Base-by-base conservation (phyloP, 2,113 vertebrate species). In the Zosterops hypoxanthus region DNA sequence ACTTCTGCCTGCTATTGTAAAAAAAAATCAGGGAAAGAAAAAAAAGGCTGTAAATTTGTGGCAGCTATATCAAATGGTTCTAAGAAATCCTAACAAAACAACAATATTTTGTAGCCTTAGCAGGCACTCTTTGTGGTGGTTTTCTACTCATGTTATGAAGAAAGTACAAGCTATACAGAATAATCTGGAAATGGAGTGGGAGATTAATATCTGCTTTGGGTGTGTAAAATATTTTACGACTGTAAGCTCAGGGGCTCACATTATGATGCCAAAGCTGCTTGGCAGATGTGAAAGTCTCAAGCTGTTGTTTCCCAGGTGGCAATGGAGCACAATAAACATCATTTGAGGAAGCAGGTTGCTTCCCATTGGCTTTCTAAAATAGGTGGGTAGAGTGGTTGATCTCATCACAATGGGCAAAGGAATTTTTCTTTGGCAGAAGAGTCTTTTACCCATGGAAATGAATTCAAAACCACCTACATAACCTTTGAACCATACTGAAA, bases 41-140 rank as follows among this genome's bases (percentile, higher is more conserved):
- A 5, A 49, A 52, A 14, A 14, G 6, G 12, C 8, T 23, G 85
- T 29, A 72, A 39, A 73, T 96, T 75, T 92, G 57, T 83, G 79
- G 75, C 4, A 72, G 11, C 42, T 77, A 2, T 31, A 55, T 63
- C 33, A 93, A 90, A 77, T 22, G 34, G 13, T 90, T 92, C 36
- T 57, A 88, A 33, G 85, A 91, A 92, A 94, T 86, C 82, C 49
- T 80, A 95, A 85, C 26, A 86, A 70, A 96, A 69, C 72, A 92
- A 82, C 31, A 52, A 7, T 42, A 47, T 57, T 70, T 44, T 25
- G 53, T 26, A 59, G 25, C 44, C 42, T 92, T 94, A 91, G 79
- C 64, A 93, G 76, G 31, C 10, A 24, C 13, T 78, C n/a, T 82
- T 92, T 87, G 39, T 60, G 12, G 44, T 81, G 52, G 14, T 33